Evolutionary conservation across 2,888 invertebrate species (phyloP).

Genomic region (Sylvicola cinctus): DNA sequence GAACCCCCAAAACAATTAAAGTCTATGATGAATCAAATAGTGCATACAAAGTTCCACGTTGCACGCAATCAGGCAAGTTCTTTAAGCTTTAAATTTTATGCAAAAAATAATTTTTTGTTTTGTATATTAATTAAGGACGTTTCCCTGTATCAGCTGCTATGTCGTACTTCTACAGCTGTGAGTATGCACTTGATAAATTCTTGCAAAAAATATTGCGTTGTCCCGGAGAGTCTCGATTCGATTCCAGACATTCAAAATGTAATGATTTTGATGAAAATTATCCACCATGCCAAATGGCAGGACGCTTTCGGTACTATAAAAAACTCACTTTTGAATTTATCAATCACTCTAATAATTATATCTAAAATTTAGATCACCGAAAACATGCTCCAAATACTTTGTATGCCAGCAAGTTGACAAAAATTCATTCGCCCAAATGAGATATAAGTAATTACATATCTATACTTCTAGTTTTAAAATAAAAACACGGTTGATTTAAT

Average conservation of each 20-base stretch:
- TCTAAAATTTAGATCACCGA: slow-evolving; percentile 10
- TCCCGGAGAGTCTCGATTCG: slow-evolving; percentile 15
- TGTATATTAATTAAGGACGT: slow-evolving; percentile 13
- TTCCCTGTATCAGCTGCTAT: slow-evolving; percentile 21
- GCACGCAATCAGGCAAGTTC: too few species aligned
- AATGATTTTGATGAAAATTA: slow-evolving; percentile 13
- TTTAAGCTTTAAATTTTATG: neutral
- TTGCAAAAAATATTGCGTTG: slow-evolving; percentile 17
- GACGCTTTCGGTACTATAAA: slow-evolving; percentile 15
- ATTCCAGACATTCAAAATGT: too few species aligned
- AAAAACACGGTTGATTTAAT: too few species aligned
- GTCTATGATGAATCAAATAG: neutral
- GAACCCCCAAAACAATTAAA: neutral
- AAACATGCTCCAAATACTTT: slow-evolving; percentile 20
- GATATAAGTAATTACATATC: too few species aligned
- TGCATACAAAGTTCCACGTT: too few species aligned
- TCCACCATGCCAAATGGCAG: slow-evolving; percentile 20
- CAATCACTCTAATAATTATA: neutral
- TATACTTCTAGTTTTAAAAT: too few species aligned
- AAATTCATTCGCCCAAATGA: too few species aligned
- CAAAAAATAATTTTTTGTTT: neutral
- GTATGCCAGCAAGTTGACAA: too few species aligned
- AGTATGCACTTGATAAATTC: slow-evolving; percentile 11
- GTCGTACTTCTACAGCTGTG: slow-evolving; percentile 20
- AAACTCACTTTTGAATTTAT: neutral